A percentile compares a stretch with the other conserved stretches of the same genome.
Evolutionary conservation across 92 coral and sea anemone genomes (phyloP).

Genomic region (Palythoa heliodiscus): DNA sequence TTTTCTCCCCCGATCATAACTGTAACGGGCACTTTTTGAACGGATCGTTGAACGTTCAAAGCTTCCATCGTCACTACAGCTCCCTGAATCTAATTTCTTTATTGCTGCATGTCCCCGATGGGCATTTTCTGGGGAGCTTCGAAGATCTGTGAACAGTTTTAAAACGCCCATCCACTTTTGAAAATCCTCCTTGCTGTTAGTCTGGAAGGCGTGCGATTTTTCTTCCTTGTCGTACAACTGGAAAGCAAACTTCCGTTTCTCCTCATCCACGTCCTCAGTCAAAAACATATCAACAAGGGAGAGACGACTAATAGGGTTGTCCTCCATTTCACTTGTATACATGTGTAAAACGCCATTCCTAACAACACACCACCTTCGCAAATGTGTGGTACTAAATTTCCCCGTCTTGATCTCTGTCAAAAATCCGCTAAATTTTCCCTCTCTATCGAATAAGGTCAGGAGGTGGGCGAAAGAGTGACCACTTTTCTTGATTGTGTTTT

Average conservation of each 20-base stretch:
- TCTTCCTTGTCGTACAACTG: conserved; percentile 73
- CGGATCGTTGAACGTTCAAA: conserved; percentile 64
- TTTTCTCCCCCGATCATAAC: conserved; percentile 53
- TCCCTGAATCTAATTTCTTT: conserved; percentile 43
- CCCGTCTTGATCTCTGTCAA: conserved; percentile 82
- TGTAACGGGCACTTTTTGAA: conserved; percentile 57
- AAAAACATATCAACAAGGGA: conserved; percentile 88
- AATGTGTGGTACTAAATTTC: conserved; percentile 83
- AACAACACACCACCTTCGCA: conserved; percentile 93
- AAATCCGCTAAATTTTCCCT: conserved; percentile 89
- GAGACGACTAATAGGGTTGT: conserved; percentile 54
- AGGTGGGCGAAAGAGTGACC: conserved; percentile 71
- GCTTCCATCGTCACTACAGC: conserved; percentile 47
- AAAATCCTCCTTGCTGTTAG: conserved; percentile 66
- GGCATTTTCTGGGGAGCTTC: conserved; percentile 60
- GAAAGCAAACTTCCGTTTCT: conserved; percentile 67
- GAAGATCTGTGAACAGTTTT: conserved; percentile 74
- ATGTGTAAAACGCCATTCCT: conserved; percentile 84
- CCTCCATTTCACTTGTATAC: conserved; percentile 73
- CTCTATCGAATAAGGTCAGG: conserved; percentile 77
- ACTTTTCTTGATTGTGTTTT: conserved; percentile 58
- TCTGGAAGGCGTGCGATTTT: conserved; percentile 63
- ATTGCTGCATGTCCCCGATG: conserved; percentile 19
- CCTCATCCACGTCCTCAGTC: conserved; percentile 65
- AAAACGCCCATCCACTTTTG: conserved; percentile 81